phyloP scores from a whole-genome alignment of 2,113 vertebrate genomes.

The Alosa alosa region DNA sequence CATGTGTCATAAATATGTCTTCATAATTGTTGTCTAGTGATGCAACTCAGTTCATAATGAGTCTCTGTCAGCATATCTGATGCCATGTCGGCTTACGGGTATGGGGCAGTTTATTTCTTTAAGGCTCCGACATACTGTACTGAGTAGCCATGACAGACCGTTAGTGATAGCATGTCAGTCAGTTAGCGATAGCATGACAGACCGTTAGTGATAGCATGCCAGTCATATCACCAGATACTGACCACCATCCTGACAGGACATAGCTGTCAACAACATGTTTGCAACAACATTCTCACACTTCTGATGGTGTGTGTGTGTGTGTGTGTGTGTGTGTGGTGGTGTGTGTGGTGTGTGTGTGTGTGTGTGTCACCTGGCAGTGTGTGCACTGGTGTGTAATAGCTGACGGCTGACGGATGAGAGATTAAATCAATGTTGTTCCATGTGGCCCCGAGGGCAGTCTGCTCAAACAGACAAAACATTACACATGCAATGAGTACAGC shows the following conservation, averaged over 20 bases:
- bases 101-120: neutral
- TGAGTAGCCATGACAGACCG: too few relatives aligned
- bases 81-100: neutral
- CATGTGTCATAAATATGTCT: neutral
- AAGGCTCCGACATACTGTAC: too few relatives aligned
- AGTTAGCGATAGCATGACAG: neutral
- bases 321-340: neutral
- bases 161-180: too few relatives aligned
- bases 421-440: constrained; percentile 46
- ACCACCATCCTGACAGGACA: neutral
- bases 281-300: neutral
- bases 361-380: constrained; percentile 14
- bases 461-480: constrained; percentile 24
- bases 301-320: constrained; percentile 1
- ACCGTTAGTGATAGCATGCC: neutral
- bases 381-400: constrained; percentile 24
- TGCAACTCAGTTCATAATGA: neutral
- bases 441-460: constrained; percentile 30
- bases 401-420: constrained; percentile 41
- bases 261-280: neutral
- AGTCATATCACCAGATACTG: neutral
- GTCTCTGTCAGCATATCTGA: neutral
- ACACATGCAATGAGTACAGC: constrained; percentile 30
- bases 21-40: neutral
- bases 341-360: constrained; percentile 10